A percentile compares a stretch with the other conserved stretches of the same genome.
These are phyloP conservation scores for Ernsta delagoae DNA, from an alignment of 2,888 invertebrate species.

Conservation along the genomic window DNA sequence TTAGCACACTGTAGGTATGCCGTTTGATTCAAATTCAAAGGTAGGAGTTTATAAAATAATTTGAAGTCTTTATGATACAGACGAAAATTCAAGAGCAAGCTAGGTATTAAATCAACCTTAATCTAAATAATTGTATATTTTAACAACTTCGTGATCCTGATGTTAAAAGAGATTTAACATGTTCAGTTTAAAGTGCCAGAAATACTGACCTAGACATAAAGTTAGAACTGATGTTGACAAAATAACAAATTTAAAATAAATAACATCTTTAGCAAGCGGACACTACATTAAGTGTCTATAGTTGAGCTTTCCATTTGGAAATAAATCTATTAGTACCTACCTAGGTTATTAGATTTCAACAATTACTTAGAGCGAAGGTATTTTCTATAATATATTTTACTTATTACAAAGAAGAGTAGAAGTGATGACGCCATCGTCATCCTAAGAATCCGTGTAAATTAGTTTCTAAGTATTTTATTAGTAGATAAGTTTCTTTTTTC, in stretches of 20 bases:
- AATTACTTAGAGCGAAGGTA: conserved; percentile 17
- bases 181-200: no score
- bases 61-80: no score
- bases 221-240: conserved; percentile 15
- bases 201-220: no score
- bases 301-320: conserved; percentile 22
- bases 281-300: conserved; percentile 7
- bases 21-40: no score
- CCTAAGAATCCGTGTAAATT: conserved; percentile 29
- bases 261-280: conserved; percentile 24
- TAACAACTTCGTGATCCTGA: no score
- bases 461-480: conserved; percentile 26
- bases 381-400: conserved; percentile 24
- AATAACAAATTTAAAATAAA: conserved; percentile 10
- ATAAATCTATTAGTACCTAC: conserved; percentile 31
- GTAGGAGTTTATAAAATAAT: no score
- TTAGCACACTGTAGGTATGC: no score
- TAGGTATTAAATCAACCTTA: no score
- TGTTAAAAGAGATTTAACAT: no score
- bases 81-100: no score
- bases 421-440: conserved; percentile 20
- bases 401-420: conserved; percentile 32
- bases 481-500: conserved; percentile 4
- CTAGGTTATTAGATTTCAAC: conserved; percentile 28
- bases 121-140: no score